Evolutionary conservation across 2,797 vertebrate genomes (phyloP).

Genomic region (Argentina silus): DNA sequence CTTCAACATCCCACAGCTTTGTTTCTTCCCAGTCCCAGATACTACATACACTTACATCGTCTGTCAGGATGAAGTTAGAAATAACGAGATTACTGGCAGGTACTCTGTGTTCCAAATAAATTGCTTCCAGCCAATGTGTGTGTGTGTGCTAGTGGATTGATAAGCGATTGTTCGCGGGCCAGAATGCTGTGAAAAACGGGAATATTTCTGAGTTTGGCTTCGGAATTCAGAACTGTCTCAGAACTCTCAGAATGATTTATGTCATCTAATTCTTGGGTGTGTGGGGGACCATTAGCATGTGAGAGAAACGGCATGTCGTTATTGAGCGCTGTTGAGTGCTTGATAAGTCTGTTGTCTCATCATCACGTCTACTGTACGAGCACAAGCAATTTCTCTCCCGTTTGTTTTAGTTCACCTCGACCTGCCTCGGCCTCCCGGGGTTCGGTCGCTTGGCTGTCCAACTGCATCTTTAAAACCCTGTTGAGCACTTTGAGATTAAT

Average conservation of each 20-base stretch:
- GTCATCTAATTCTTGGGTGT: constrained; percentile 6
- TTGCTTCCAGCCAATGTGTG: constrained; percentile 25
- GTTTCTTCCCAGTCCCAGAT: neutral
- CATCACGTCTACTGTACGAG: no score
- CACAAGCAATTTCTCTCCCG: no score
- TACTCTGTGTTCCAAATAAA: constrained; percentile 32
- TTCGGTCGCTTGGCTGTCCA: no score
- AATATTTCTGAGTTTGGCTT: constrained; percentile 21
- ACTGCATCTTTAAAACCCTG: no score
- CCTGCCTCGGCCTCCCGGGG: no score
- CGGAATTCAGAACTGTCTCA: neutral
- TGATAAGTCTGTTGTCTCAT: neutral
- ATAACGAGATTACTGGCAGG: constrained; percentile 17
- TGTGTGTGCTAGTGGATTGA: constrained; percentile 19
- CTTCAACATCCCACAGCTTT: neutral
- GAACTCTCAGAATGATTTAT: constrained; percentile 21
- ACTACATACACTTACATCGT: neutral
- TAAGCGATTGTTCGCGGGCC: constrained; percentile 27
- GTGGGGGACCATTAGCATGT: neutral
- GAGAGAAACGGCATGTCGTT: neutral
- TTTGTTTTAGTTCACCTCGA: no score
- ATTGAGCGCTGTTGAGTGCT: neutral
- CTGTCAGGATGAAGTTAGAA: constrained; percentile 10
- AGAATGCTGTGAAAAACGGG: constrained; percentile 11
- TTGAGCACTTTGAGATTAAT: no score